phyloP scores from a whole-genome alignment of 2,888 invertebrate species.

The Cetonia aurata region DNA sequence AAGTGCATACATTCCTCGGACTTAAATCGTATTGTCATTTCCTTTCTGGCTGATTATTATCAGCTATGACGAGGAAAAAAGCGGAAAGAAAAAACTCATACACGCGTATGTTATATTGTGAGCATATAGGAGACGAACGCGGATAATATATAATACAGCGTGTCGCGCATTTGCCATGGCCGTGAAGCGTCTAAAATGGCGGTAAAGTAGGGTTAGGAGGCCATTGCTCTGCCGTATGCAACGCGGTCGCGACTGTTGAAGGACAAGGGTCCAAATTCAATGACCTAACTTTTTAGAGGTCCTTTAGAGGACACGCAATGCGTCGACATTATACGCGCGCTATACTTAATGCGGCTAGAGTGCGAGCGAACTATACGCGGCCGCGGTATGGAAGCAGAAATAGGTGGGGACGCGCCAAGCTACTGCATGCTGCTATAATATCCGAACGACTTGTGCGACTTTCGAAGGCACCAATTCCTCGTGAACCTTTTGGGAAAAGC shows the following conservation, averaged over 20 bases:
- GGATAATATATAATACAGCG: constrained; percentile 21
- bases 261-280: constrained; percentile 69
- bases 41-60: too few species aligned
- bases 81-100: background rate
- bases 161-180: constrained; percentile 44
- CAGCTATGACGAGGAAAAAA: too few species aligned
- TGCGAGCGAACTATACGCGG: constrained; percentile 1
- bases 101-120: background rate
- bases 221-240: constrained; percentile 63
- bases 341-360: background rate
- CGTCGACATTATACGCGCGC: constrained; percentile 55
- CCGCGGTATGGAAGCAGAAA: constrained; percentile 12
- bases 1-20: too few species aligned
- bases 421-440: constrained; percentile 4
- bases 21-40: too few species aligned
- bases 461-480: constrained; percentile 3
- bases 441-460: constrained; percentile 6
- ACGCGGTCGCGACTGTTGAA: constrained; percentile 63
- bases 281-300: constrained; percentile 68
- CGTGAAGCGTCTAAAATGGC: constrained; percentile 51
- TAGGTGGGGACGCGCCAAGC: constrained; percentile 37
- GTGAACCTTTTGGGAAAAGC: background rate
- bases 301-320: constrained; percentile 67
- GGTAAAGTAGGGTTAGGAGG: constrained; percentile 58
- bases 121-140: constrained; percentile 3